Percentiles rank a stretch among this genome's conserved stretches.
Evolutionary conservation across 1,140 invertebrate genomes (phyloP).

Genomic region (Sitodiplosis mosellana): DNA sequence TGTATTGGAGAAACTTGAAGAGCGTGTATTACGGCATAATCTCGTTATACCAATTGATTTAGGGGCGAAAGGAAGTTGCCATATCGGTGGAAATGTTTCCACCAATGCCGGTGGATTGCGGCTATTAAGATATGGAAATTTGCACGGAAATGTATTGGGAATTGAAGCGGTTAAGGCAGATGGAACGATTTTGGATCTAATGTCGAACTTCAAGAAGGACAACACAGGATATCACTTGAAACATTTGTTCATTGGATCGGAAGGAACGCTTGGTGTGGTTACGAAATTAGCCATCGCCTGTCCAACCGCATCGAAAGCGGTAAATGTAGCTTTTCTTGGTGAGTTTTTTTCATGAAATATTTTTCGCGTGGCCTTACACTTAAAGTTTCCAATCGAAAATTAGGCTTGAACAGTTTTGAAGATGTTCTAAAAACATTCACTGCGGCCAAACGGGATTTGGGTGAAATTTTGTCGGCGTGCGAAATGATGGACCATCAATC

Average conservation of each 20-base stretch:
- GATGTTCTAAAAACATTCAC: slow-evolving; percentile 55
- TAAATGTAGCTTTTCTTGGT: slow-evolving; percentile 80
- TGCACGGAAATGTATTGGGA: slow-evolving; percentile 84
- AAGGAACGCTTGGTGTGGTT: slow-evolving; percentile 88
- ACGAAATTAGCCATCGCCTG: slow-evolving; percentile 86
- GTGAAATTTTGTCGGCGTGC: slow-evolving; percentile 83
- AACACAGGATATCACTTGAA: slow-evolving; percentile 96
- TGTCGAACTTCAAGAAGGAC: slow-evolving; percentile 82
- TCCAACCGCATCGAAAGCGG: slow-evolving; percentile 55
- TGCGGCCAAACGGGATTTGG: slow-evolving; percentile 50
- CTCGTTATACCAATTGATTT: slow-evolving; percentile 91
- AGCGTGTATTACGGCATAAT: slow-evolving; percentile 45
- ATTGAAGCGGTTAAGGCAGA: slow-evolving; percentile 82
- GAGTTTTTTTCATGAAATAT: slow-evolving; percentile 10
- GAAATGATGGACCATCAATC: slow-evolving; percentile 75
- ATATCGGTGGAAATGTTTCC: slow-evolving; percentile 92
- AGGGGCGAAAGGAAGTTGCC: slow-evolving; percentile 90
- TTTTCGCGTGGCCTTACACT: too few species aligned
- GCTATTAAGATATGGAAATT: slow-evolving; percentile 82
- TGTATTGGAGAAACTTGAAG: slow-evolving; percentile 72
- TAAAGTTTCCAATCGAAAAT: slow-evolving; percentile 9
- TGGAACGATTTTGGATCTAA: slow-evolving; percentile 69
- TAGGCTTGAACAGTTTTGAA: slow-evolving; percentile 56
- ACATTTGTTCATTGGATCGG: slow-evolving; percentile 92
- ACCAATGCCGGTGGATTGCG: slow-evolving; percentile 95